Evolutionary conservation across 2,797 vertebrate species (phyloP), one percentile per base, ranked within the genome.

Genomic region (Acanthurus lineatus): DNA sequence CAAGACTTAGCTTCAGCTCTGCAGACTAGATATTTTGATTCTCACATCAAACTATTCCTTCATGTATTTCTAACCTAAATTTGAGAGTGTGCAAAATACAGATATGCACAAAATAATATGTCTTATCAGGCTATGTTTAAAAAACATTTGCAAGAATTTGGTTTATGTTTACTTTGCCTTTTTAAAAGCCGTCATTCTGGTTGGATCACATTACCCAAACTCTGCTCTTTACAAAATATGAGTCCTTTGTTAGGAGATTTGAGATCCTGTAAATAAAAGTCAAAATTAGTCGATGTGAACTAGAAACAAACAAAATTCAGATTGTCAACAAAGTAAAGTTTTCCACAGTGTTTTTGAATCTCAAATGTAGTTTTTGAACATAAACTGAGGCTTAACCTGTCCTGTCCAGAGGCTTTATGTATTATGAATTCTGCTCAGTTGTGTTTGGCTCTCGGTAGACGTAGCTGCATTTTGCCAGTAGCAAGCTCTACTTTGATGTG

Each of bases 401-500:
- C n/a, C 15, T 9, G 10, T 45, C 20, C 61, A 53, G 45, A 76
- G 9, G 52, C 61, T 76, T 60, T 32, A 38, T 40, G 0, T 40
- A 35, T 67, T 76, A 49, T 35, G 35, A n/a, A 56, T 85, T 62
- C 58, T 58, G 40, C 71, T 83, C 38, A 19, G 65, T 52, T 75
- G 22, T 54, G 52, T 80, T 80, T 76, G 69, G 67, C 66, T 75
- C 56, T 48, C n/a, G 56, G 8, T 49, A 17, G 40, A 49, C 35
- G 22, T 28, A 22, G 19, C 40, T 75, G 64, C 40, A 51, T 78
- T 81, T 83, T 82, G 61, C 73, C 54, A 16, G 53, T 25, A 51
- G 63, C 45, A 16, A 52, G 5, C 61, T 64, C 22, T 14, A 4
- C 52, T 74, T 86, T 80, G 61, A 77, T 79, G 67, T 76, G 66